A percentile compares a stretch with the other conserved stretches of the same genome.
These are phyloP conservation scores for Tokudaia tokunoshimensis DNA, from an alignment of 2,797 vertebrate genomes.

Conservation along the genomic window DNA sequence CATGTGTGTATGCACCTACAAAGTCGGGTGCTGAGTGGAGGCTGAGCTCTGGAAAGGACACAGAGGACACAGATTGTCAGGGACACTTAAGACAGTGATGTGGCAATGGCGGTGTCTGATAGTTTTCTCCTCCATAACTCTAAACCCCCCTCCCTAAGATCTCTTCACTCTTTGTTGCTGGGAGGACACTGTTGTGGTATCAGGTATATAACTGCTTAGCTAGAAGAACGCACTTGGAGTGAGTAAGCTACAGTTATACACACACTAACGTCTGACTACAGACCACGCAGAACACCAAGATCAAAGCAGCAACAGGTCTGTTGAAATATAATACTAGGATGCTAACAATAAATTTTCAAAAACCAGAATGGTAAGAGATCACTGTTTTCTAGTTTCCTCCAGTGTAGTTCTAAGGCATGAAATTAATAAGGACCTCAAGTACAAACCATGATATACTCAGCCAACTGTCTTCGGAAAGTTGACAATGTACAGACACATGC, in stretches of 20 bases:
- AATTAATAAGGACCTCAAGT: slow-evolving; percentile 26
- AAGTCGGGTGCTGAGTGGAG: background rate
- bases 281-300: background rate
- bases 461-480: slow-evolving; percentile 9
- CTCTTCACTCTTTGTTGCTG: background rate
- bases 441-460: background rate
- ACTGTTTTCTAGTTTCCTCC: slow-evolving; percentile 49
- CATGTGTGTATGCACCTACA: background rate
- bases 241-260: background rate
- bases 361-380: slow-evolving; percentile 1
- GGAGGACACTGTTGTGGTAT: background rate
- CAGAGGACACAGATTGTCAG: background rate
- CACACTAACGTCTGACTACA: background rate
- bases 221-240: background rate
- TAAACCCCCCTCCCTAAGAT: slow-evolving; percentile 4
- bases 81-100: background rate
- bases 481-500: background rate
- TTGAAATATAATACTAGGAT: slow-evolving; percentile 32
- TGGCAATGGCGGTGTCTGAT: background rate
- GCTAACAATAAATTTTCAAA: slow-evolving; percentile 35
- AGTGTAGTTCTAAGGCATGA: slow-evolving; percentile 43
- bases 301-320: slow-evolving; percentile 25
- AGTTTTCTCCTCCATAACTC: background rate
- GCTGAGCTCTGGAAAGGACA: background rate
- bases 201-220: background rate